These are phyloP conservation scores for Poeciliopsis turrubarensis DNA, from an alignment of 2,113 vertebrate species.

Conservation along the genomic window DNA sequence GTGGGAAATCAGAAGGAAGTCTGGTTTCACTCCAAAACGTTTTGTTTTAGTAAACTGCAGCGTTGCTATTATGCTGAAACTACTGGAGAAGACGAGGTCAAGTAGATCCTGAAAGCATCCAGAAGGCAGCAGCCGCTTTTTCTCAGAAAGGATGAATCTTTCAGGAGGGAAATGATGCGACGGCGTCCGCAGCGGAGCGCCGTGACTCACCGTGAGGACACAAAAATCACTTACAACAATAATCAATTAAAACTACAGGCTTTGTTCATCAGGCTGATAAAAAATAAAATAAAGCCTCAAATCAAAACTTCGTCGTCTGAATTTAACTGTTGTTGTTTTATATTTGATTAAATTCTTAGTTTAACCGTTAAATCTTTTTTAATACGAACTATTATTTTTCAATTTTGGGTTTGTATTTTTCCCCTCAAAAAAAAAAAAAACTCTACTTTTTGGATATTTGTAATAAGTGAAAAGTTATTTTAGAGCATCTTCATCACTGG, in stretches of 20 bases:
- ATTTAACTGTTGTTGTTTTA: neutral
- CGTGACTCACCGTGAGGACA: neutral
- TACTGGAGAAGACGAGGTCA: neutral
- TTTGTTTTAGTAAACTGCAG: neutral
- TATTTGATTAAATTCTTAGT: too few species aligned
- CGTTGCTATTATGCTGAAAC: neutral
- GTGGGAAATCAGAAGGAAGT: constrained; percentile 1
- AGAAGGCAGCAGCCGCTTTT: neutral
- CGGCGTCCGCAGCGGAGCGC: neutral
- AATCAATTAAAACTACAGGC: too few species aligned
- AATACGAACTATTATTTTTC: too few species aligned
- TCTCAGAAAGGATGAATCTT: constrained; percentile 2
- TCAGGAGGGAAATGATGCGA: neutral
- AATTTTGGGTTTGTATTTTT: too few species aligned
- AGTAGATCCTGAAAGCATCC: constrained; percentile 7
- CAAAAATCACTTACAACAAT: too few species aligned
- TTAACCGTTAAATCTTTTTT: too few species aligned
- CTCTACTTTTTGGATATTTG: too few species aligned
- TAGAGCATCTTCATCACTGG: too few species aligned
- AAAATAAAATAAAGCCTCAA: neutral
- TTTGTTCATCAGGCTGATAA: neutral
- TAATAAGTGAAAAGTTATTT: too few species aligned
- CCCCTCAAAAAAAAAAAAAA: too few species aligned
- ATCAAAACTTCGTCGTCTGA: neutral
- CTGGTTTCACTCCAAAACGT: neutral